Percentiles rank a stretch among this genome's conserved stretches.
Evolutionary conservation across 1,140 invertebrate genomes (phyloP).

Genomic region (Sinella curviseta): DNA sequence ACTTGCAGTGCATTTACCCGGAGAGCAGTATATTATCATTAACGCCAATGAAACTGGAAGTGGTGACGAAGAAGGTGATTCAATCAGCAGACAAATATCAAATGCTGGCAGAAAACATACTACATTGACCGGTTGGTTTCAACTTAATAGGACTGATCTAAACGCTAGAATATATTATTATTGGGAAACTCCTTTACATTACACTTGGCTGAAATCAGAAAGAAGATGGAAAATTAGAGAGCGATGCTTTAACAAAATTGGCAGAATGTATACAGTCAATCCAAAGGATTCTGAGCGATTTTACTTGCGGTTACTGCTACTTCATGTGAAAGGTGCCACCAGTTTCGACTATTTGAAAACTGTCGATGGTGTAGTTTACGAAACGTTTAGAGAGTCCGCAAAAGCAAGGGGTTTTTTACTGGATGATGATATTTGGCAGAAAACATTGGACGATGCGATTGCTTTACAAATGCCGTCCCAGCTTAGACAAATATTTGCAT

Average conservation of each 20-base stretch:
- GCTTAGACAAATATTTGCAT: slow-evolving; percentile 56
- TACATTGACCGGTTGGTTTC: slow-evolving; percentile 23
- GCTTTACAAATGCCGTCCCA: slow-evolving; percentile 51
- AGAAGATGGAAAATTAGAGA: slow-evolving; percentile 16
- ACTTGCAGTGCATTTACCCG: slow-evolving; percentile 58
- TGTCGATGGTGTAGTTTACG: slow-evolving; percentile 29
- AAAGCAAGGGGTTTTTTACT: slow-evolving; percentile 51
- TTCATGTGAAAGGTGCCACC: slow-evolving; percentile 47
- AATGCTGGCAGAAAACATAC: slow-evolving; percentile 52
- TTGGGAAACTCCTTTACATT: slow-evolving; percentile 32
- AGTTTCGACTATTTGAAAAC: slow-evolving; percentile 43
- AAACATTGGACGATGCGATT: slow-evolving; percentile 48
- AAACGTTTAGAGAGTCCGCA: slow-evolving; percentile 47
- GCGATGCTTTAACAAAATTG: slow-evolving; percentile 38
- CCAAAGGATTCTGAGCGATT: slow-evolving; percentile 50
- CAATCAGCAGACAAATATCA: slow-evolving; percentile 51
- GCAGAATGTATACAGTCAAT: slow-evolving; percentile 52
- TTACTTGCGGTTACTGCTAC: slow-evolving; percentile 49
- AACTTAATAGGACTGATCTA: slow-evolving; percentile 23
- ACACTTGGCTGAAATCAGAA: slow-evolving; percentile 24
- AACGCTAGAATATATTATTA: slow-evolving; percentile 12
- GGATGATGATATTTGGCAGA: slow-evolving; percentile 52
- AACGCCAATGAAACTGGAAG: slow-evolving; percentile 49
- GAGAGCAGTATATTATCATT: slow-evolving; percentile 54
- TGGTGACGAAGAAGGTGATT: slow-evolving; percentile 54